A percentile compares a stretch with the other conserved stretches of the same genome.
Evolutionary conservation across 2,113 vertebrate species (phyloP).

Genomic region (Dolichotis patagonum): DNA sequence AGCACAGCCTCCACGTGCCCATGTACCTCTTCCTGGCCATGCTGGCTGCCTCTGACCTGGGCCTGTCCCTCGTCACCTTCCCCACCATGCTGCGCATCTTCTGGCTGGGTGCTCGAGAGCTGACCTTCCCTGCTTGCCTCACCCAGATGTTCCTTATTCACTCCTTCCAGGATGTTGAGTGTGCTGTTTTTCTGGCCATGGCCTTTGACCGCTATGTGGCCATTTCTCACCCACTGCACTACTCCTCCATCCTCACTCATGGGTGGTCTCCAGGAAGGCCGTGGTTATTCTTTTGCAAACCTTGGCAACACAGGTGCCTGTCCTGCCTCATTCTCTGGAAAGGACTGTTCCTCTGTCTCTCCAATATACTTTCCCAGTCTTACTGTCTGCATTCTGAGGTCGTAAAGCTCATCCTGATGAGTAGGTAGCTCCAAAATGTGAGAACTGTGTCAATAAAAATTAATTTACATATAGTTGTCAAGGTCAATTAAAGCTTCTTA

Average conservation of each 20-base stretch:
- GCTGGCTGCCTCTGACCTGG: not conserved
- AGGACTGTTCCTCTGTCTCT: slow-evolving; percentile 63
- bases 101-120: no score
- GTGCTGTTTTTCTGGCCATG: slow-evolving; percentile 21
- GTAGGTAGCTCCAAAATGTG: not conserved
- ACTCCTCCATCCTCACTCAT: slow-evolving; percentile 45
- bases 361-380: slow-evolving; percentile 33
- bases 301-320: not conserved
- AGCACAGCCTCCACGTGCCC: not conserved
- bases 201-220: not conserved
- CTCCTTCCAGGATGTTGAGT: slow-evolving; percentile 46
- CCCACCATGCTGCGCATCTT: no score
- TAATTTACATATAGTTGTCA: not conserved
- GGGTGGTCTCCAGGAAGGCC: slow-evolving; percentile 3
- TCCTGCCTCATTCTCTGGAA: slow-evolving; percentile 24
- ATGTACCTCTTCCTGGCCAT: not conserved
- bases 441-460: not conserved
- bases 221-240: not conserved
- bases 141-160: not conserved
- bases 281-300: not conserved
- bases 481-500: not conserved
- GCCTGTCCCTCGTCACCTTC: no score
- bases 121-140: no score
- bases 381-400: not conserved
- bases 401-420: slow-evolving; percentile 56